These are phyloP conservation scores for Poicephalus gulielmi DNA, from an alignment of 2,113 vertebrate species.

Conservation along the genomic window DNA sequence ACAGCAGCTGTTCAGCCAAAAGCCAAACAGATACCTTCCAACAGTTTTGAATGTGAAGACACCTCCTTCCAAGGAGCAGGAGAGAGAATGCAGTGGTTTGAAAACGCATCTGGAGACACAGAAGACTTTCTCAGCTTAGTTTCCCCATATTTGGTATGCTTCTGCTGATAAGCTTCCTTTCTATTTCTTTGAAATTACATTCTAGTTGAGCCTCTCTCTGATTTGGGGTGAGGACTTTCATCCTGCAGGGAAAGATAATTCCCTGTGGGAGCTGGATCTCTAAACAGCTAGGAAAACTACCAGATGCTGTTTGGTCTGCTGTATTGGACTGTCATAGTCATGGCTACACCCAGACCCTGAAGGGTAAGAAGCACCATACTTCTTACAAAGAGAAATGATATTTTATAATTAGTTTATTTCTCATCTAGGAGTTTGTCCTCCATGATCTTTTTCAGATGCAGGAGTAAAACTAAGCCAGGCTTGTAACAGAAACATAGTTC, in stretches of 20 bases:
- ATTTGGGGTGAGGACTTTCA: neutral
- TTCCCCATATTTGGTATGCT: neutral
- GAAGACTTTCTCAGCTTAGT: neutral
- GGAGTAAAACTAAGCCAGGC: neutral
- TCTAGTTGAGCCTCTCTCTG: neutral
- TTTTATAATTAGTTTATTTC: conserved; percentile 8
- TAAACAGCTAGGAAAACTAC: neutral
- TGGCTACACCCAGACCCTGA: neutral
- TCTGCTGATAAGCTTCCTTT: neutral
- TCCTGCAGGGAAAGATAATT: neutral
- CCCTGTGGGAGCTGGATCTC: neutral
- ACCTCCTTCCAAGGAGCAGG: neutral
- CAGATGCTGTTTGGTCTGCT: neutral
- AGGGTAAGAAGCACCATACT: neutral
- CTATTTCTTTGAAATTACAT: neutral
- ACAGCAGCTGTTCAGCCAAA: neutral
- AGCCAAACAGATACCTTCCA: neutral
- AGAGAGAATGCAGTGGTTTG: neutral
- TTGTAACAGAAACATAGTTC: neutral
- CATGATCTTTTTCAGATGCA: neutral
- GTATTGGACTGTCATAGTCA: neutral
- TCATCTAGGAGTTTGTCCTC: neutral
- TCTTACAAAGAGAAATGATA: neutral
- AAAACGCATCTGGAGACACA: neutral
- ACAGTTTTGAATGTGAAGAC: neutral